Evolutionary conservation across 2,113 vertebrate species (phyloP).

Genomic region (Stercorarius parasiticus): DNA sequence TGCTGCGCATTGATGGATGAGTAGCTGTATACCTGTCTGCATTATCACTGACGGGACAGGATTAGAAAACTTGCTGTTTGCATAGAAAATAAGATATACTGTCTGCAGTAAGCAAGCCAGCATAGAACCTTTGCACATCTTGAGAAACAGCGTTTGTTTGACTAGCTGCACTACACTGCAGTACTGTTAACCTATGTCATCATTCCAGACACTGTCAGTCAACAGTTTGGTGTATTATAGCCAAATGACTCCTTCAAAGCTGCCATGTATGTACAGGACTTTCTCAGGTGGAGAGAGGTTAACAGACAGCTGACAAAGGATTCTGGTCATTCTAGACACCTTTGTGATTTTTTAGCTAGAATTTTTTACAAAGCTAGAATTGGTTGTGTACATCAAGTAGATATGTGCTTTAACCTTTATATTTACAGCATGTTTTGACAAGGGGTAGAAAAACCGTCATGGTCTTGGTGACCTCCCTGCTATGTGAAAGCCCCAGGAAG

Average conservation of each 20-base stretch:
- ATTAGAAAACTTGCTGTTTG: not conserved
- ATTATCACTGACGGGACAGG: not conserved
- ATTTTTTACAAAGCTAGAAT: not conserved
- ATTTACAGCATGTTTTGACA: not conserved
- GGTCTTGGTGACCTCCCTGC: not conserved
- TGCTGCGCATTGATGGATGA: not conserved
- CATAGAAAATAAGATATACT: not conserved
- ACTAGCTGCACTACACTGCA: not conserved
- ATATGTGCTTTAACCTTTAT: not conserved
- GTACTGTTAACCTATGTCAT: not conserved
- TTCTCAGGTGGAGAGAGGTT: not conserved
- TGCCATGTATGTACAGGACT: not conserved
- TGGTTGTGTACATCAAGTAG: not conserved
- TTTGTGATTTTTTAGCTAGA: not conserved
- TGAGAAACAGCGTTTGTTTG: not conserved
- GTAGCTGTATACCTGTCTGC: not conserved
- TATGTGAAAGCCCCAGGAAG: not conserved
- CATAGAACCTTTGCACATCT: not conserved
- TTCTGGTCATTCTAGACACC: not conserved
- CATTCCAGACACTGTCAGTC: not conserved
- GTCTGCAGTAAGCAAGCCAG: not conserved
- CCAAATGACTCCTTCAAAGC: not conserved
- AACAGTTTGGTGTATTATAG: not conserved
- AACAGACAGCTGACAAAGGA: not conserved
- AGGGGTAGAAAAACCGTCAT: accelerated